phyloP scores from a whole-genome alignment of 2,888 invertebrate genomes.

The Leucoma salicis region DNA sequence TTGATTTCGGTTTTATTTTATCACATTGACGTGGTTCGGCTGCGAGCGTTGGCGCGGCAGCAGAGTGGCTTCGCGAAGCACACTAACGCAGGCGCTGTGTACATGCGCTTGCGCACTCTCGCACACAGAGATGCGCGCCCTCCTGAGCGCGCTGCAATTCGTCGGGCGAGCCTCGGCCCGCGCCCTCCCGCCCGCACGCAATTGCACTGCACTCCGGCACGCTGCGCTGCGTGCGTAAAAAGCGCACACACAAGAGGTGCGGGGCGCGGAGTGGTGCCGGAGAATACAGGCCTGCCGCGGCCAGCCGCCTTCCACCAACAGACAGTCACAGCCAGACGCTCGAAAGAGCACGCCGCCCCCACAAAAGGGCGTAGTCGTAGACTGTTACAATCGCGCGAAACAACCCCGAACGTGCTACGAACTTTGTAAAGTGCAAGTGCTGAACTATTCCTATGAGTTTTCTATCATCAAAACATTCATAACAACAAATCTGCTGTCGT shows the following conservation, averaged over 20 bases:
- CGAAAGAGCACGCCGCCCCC: slow-evolving; percentile 77
- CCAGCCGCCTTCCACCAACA: slow-evolving; percentile 52
- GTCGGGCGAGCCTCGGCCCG: slow-evolving; percentile 63
- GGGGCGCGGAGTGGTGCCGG: slow-evolving; percentile 56
- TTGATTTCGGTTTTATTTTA: slow-evolving; percentile 70
- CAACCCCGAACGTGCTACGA: slow-evolving; percentile 63
- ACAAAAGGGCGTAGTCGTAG: slow-evolving; percentile 53
- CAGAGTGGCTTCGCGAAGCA: slow-evolving; percentile 42
- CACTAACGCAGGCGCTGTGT: slow-evolving; percentile 34
- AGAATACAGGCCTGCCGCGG: slow-evolving; percentile 45
- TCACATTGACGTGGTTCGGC: slow-evolving; percentile 48
- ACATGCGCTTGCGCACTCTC: slow-evolving; percentile 66
- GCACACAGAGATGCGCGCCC: slow-evolving; percentile 64
- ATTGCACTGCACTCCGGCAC: slow-evolving; percentile 78
- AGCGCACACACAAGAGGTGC: slow-evolving; percentile 78
- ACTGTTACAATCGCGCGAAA: slow-evolving; percentile 54
- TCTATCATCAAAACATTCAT: slow-evolving; percentile 33
- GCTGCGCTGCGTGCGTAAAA: slow-evolving; percentile 77
- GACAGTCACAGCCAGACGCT: slow-evolving; percentile 75
- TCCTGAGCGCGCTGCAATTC: slow-evolving; percentile 79
- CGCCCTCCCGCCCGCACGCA: slow-evolving; percentile 69
- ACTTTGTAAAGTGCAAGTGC: slow-evolving; percentile 70
- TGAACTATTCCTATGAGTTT: slow-evolving; percentile 47
- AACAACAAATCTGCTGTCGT: slow-evolving; percentile 29
- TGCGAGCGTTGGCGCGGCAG: slow-evolving; percentile 16